phyloP scores from a whole-genome alignment of 1,140 invertebrate species.

The Drosophila funebris region DNA sequence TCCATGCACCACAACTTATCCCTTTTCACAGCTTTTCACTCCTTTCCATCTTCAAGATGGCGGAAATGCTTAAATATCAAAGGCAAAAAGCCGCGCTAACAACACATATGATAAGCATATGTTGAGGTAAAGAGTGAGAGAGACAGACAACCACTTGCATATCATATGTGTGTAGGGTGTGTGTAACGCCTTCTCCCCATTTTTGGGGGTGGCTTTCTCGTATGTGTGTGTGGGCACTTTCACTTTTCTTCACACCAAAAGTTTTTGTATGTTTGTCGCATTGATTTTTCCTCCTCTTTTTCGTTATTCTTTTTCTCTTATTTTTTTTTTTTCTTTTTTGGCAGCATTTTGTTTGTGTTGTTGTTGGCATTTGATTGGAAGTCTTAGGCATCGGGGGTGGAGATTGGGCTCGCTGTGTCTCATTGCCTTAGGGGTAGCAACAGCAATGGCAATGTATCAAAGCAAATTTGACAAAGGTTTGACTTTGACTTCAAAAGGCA shows the following conservation, averaged over 20 bases:
- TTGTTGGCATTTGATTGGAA: slow-evolving; percentile 68
- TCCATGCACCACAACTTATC: background rate
- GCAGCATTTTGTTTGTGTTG: slow-evolving; percentile 27
- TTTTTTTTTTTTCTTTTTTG: slow-evolving; percentile 14
- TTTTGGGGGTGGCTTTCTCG: slow-evolving; percentile 57
- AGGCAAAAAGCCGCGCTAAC: slow-evolving; percentile 63
- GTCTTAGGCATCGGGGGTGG: slow-evolving; percentile 22
- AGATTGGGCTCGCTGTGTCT: slow-evolving; percentile 23
- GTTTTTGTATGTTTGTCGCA: slow-evolving; percentile 55
- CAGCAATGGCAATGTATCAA: slow-evolving; percentile 56
- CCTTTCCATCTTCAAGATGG: slow-evolving; percentile 78
- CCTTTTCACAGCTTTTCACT: background rate
- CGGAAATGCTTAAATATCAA: slow-evolving; percentile 80
- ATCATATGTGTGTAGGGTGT: slow-evolving; percentile 19
- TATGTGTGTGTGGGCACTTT: slow-evolving; percentile 48
- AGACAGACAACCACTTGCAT: slow-evolving; percentile 13
- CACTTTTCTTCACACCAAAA: slow-evolving; percentile 72
- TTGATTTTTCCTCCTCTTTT: slow-evolving; percentile 44
- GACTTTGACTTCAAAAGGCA: slow-evolving; percentile 53
- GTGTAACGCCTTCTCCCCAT: slow-evolving; percentile 8
- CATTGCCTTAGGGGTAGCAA: slow-evolving; percentile 53
- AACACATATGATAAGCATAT: slow-evolving; percentile 32
- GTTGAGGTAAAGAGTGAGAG: slow-evolving; percentile 24
- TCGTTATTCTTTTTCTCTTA: no score
- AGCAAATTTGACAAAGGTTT: slow-evolving; percentile 70